Evolutionary conservation across 2,888 invertebrate species (phyloP).

Genomic region (Microchrysa polita): DNA sequence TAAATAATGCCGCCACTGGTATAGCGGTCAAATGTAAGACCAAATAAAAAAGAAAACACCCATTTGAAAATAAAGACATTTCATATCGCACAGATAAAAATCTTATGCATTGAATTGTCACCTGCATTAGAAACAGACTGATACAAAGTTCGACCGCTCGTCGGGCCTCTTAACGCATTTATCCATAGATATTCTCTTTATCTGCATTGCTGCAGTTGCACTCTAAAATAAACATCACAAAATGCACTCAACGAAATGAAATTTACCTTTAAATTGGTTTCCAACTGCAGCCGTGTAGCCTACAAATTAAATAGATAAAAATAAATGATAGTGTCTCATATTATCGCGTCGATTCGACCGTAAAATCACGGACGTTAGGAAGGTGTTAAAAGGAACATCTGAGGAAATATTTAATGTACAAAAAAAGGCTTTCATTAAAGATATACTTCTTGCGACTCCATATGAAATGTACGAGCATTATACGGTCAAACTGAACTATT

Average conservation of each 20-base stretch:
- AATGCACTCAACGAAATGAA: conserved; percentile 22
- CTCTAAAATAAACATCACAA: conserved; percentile 28
- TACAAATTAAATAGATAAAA: background rate
- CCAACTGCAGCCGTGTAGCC: conserved; percentile 13
- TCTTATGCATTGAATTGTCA: background rate
- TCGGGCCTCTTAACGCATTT: too few species aligned
- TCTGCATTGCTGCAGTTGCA: conserved; percentile 21
- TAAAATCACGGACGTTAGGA: background rate
- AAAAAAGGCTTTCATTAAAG: too few species aligned
- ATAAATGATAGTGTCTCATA: conserved; percentile 14
- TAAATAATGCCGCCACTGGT: too few species aligned
- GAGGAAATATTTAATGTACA: background rate
- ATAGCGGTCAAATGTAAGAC: too few species aligned
- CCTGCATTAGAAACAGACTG: too few species aligned
- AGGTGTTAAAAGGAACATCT: conserved; percentile 34
- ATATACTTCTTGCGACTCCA: too few species aligned
- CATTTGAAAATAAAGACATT: too few species aligned
- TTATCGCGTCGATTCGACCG: background rate
- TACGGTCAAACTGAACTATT: background rate
- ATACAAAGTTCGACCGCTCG: too few species aligned
- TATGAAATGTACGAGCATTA: background rate
- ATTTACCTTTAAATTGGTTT: conserved; percentile 14
- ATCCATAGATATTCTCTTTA: too few species aligned
- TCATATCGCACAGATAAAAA: conserved; percentile 10
- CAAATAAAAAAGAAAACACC: too few species aligned